A percentile compares a stretch with the other conserved stretches of the same genome.
Evolutionary conservation across 2,113 vertebrate genomes (phyloP).

Genomic region (Heteronetta atricapilla): DNA sequence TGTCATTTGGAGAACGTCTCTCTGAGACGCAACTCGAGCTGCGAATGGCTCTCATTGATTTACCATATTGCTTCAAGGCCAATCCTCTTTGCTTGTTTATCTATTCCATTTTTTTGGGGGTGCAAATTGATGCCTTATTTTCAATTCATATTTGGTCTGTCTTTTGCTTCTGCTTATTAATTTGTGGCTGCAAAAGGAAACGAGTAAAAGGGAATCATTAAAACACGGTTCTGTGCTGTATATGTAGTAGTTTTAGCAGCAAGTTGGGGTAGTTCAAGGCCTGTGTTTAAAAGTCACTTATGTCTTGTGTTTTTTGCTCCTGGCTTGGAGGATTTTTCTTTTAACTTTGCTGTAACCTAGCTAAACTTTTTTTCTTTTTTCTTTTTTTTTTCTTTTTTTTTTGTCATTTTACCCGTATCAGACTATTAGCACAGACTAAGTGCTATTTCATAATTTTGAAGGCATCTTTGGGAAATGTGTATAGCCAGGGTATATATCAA

Average conservation of each 20-base stretch:
- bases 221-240: background rate
- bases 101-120: constrained; percentile 35
- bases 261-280: background rate
- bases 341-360: background rate
- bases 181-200: constrained; percentile 24
- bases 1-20: constrained; percentile 26
- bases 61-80: background rate
- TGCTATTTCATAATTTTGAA: background rate
- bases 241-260: background rate
- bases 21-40: background rate
- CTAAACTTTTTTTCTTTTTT: background rate
- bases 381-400: no score
- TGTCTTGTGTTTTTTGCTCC: background rate
- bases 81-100: background rate
- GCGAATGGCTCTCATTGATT: background rate
- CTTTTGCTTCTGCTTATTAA: constrained; percentile 45
- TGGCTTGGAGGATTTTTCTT: background rate
- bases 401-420: no score
- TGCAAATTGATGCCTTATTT: constrained; percentile 48
- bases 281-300: background rate
- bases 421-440: no score
- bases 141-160: constrained; percentile 14
- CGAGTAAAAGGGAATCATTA: background rate
- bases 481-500: background rate
- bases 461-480: background rate